Evolutionary conservation across 2,113 vertebrate genomes (phyloP).

Genomic region (Oriolus oriolus): DNA sequence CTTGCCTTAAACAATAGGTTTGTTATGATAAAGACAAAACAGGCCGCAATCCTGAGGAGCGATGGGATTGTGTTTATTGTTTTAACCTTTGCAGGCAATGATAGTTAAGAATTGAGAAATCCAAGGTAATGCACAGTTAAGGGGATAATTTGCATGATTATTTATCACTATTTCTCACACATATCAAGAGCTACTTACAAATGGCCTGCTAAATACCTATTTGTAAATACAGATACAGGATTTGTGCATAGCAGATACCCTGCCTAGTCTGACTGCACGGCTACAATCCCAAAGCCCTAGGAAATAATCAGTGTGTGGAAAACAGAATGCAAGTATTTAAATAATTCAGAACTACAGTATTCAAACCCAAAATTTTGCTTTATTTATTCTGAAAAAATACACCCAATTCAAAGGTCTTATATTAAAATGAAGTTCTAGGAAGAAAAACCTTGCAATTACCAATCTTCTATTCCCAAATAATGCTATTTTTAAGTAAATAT

Average conservation of each 20-base stretch:
- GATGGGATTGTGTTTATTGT: background rate
- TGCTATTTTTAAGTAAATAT: background rate
- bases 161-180: background rate
- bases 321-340: background rate
- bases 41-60: background rate
- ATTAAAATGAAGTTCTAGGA: background rate
- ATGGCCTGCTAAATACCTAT: background rate
- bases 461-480: background rate
- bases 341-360: background rate
- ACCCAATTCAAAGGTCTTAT: background rate
- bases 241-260: background rate
- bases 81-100: background rate
- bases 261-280: background rate
- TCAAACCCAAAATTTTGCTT: background rate
- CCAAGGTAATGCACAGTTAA: background rate
- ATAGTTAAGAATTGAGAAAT: background rate
- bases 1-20: slow-evolving; percentile 40
- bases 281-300: background rate
- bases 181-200: background rate
- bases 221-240: background rate
- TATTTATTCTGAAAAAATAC: background rate
- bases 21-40: slow-evolving; percentile 24
- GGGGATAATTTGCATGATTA: background rate
- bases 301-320: background rate
- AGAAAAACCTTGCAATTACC: background rate